Base-by-base conservation (phyloP, 2,888 invertebrate species). In the Odontothrips loti region DNA sequence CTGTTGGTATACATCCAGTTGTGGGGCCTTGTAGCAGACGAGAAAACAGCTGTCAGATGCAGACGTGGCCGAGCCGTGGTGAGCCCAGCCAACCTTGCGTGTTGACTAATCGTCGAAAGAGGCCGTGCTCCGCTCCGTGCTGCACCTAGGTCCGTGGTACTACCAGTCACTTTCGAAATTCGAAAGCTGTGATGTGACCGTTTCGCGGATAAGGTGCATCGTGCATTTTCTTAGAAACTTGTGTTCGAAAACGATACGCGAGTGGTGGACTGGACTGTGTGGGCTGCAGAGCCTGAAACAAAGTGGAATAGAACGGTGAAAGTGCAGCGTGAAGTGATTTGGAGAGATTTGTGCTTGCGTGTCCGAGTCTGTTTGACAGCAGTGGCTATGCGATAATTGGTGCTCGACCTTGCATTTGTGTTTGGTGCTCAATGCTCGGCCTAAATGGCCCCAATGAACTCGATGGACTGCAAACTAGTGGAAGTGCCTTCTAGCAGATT, bases 31-130 rank as follows among this genome's bases (percentile, higher is more conserved):
- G 23, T 75, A 75, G 68, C 68, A 23, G 23, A 27, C 23, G 8
- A 12, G 23, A n/a, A 27, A 75, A 75, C 68, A 75, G 68, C 68
- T 75, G 68, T 12, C 68, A 12, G 23, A 4, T 6, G 27, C 68
- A 27, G 68, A 12, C 12, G 10, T 12, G 58, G 27, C 68, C 68
- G 68, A 27, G 68, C 68, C 68, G 27, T 75, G 68, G 68, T 27
- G 68, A 75, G 68, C 68, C 9, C 27, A 75, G 68, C 68, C 68
- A 75, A 9, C 23, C 68, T 75, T 75, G 68, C 68, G 68, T 75
- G 68, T 75, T 75, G 68, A 75, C 68, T 75, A 75, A 75, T 75
- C 68, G 68, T 75, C 68, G 27, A 75, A 75, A 75, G 68, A 75
- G 68, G 68, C 68, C 68, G 68, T 75, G 68, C 23, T 12, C 68